Conservation (phyloP, 2,113 vertebrate genomes). For the Barbus barbus region DNA sequence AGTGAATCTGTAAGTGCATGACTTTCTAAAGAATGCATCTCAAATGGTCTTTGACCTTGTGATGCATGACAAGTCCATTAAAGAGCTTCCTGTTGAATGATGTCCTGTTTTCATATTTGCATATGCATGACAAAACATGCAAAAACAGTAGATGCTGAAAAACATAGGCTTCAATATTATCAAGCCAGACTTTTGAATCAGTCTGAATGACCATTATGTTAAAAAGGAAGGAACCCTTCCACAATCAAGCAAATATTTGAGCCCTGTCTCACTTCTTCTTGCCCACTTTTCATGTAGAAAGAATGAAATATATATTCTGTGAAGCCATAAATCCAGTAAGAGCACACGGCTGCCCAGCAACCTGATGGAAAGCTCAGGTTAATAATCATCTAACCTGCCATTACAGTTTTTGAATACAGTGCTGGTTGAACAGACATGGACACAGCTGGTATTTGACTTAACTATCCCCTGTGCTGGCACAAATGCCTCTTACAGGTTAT, state of each 20-base stretch:
- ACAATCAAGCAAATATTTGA: not conserved
- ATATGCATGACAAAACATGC: not conserved
- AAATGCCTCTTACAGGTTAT: conserved; percentile 53
- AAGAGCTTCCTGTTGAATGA: not conserved
- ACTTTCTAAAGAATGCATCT: not conserved
- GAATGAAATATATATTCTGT: not conserved
- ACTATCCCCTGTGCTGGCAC: not conserved
- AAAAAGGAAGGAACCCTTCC: not conserved
- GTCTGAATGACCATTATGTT: not conserved
- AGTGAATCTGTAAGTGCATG: not conserved
- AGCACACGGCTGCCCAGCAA: conserved; percentile 4
- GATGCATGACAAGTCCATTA: not conserved
- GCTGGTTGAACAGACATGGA: not conserved
- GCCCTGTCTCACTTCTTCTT: not conserved
- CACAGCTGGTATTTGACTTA: conserved; percentile 25
- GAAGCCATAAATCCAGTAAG: conserved; percentile 1
- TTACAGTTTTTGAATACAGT: not conserved
- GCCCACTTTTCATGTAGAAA: conserved; percentile 5
- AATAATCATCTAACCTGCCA: conserved; percentile 29
- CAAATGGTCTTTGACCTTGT: not conserved
- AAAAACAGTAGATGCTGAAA: not conserved
- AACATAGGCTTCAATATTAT: not conserved
- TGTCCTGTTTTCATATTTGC: conserved; percentile 1
- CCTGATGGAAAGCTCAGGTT: conserved; percentile 3
- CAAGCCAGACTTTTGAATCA: not conserved